A percentile compares a stretch with the other conserved stretches of the same genome.
Conservation (phyloP, 2,888 invertebrate species). For the Mesorhabditis sp. region DNA sequence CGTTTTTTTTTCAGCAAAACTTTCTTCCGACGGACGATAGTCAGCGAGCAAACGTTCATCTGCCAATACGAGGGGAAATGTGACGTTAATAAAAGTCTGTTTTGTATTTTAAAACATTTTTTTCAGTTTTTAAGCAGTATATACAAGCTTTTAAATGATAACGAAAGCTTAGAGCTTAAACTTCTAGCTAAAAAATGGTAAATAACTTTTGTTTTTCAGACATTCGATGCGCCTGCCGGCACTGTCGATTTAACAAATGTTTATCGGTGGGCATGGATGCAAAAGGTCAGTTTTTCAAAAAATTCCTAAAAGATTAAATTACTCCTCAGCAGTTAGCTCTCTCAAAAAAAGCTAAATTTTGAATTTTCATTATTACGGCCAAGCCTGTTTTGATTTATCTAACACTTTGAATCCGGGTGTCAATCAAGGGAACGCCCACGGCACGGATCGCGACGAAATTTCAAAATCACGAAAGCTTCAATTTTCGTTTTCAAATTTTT, state of each 20-base stretch:
- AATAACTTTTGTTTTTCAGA: no score
- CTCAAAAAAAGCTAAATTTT: no score
- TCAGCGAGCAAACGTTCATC: slow-evolving; percentile 56
- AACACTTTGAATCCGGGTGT: background rate
- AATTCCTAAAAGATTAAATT: no score
- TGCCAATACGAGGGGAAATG: slow-evolving; percentile 57
- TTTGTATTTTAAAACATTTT: no score
- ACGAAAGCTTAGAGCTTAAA: no score
- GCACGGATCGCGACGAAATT: background rate
- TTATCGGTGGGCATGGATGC: slow-evolving; percentile 56
- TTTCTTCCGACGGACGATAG: slow-evolving; percentile 56
- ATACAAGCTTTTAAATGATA: no score
- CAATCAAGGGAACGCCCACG: background rate
- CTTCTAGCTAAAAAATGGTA: no score
- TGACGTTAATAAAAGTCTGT: slow-evolving; percentile 56
- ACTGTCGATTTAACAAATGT: slow-evolving; percentile 57
- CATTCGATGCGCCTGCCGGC: slow-evolving; percentile 54
- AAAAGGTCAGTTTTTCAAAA: slow-evolving; percentile 35
- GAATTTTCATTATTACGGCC: no score
- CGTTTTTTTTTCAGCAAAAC: slow-evolving; percentile 46
- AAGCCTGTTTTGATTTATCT: no score
- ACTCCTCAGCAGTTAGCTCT: no score
- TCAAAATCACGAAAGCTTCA: background rate
- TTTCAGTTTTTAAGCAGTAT: no score
- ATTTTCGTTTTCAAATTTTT: no score